These are phyloP conservation scores for Vireo griseus DNA, from an alignment of 2,797 vertebrate species.

Conservation along the genomic window DNA sequence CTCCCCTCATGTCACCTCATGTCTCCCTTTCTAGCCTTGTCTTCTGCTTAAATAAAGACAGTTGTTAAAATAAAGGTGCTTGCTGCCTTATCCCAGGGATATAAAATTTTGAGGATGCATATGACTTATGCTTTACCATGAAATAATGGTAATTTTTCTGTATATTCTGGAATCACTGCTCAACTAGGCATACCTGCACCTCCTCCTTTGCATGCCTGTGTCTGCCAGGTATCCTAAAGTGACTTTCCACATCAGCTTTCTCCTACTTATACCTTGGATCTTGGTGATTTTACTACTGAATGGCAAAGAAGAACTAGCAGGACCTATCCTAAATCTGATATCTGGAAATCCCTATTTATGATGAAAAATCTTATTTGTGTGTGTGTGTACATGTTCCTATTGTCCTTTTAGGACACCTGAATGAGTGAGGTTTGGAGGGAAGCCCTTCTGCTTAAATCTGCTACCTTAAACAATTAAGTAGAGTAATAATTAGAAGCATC, in stretches of 20 bases:
- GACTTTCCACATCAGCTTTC: neutral
- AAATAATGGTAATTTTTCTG: neutral
- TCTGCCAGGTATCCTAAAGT: neutral
- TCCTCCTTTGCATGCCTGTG: neutral
- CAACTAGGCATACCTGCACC: neutral
- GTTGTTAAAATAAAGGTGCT: neutral
- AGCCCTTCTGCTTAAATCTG: neutral
- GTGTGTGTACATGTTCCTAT: rapidly evolving
- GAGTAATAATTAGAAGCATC: neutral
- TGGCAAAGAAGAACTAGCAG: neutral
- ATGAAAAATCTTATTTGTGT: neutral
- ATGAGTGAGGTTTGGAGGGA: neutral
- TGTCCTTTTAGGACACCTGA: neutral
- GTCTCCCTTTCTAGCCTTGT: neutral
- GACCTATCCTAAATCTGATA: neutral
- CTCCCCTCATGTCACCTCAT: neutral
- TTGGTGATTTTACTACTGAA: neutral
- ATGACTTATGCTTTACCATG: neutral
- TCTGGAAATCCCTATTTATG: neutral
- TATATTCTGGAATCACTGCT: neutral
- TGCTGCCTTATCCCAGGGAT: neutral
- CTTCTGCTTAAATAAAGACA: neutral
- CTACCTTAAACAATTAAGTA: neutral
- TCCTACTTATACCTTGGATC: neutral
- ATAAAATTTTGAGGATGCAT: neutral